Percentiles rank a stretch among this genome's conserved stretches.
Evolutionary conservation across 2,888 invertebrate genomes (phyloP).

Genomic region (Exocentrus adspersus): DNA sequence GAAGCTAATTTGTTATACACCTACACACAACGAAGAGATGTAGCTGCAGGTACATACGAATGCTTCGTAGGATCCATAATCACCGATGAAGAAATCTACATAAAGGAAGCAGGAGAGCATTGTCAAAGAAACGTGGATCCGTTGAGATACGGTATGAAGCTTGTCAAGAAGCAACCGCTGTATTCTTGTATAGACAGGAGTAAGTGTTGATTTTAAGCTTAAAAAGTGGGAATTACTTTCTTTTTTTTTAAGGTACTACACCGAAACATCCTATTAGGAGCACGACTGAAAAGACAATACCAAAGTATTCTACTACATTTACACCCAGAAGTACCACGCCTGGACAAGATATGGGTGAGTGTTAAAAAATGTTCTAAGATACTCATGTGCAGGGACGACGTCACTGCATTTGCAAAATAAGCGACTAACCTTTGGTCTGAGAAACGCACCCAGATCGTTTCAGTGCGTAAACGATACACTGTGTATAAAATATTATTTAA

Average conservation of each 20-base stretch:
- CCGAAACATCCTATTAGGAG: conserved; percentile 25
- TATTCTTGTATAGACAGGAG: conserved; percentile 55
- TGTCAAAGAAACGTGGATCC: conserved; percentile 72
- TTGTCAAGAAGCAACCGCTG: conserved; percentile 62
- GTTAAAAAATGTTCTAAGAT: conserved; percentile 6
- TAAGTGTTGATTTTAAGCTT: conserved; percentile 14
- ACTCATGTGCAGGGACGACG: too few relatives aligned
- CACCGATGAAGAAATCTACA: conserved; percentile 70
- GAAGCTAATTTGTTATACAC: conserved; percentile 72
- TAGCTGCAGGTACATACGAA: conserved; percentile 69
- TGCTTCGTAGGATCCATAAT: conserved; percentile 73
- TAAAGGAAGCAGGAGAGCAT: conserved; percentile 74
- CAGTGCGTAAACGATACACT: too few relatives aligned
- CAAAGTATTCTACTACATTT: conserved; percentile 30
- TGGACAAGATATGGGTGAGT: conserved; percentile 43
- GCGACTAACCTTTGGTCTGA: too few relatives aligned
- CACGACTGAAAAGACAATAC: conserved; percentile 28
- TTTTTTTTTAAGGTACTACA: conserved; percentile 29
- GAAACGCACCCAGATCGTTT: too few relatives aligned
- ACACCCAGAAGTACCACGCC: conserved; percentile 36
- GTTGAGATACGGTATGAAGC: conserved; percentile 70
- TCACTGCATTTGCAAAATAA: too few relatives aligned
- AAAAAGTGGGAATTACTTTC: not conserved
- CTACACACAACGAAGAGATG: conserved; percentile 72
- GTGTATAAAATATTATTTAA: too few relatives aligned